Evolutionary conservation across 2,888 invertebrate species (phyloP).

Genomic region (Gibbula magus): DNA sequence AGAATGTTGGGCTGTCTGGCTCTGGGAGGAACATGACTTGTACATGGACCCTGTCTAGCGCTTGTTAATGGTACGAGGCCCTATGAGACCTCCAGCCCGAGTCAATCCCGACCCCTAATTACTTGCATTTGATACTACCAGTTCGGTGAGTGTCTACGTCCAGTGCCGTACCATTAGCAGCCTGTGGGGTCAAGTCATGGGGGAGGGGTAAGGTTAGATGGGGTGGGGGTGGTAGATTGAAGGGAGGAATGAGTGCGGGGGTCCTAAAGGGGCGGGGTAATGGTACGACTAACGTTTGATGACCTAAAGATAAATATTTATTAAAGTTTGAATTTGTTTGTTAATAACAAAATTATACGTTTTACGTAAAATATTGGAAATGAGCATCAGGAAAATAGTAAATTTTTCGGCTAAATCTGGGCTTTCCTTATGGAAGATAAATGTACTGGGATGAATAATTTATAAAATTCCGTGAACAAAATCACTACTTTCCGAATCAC

Average conservation of each 20-base stretch:
- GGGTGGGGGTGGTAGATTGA: neutral
- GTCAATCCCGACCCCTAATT: slow-evolving; percentile 4
- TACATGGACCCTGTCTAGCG: neutral
- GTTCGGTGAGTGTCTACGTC: neutral
- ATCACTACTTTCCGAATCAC: too few species aligned
- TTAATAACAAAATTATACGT: too few species aligned
- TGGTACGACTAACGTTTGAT: too few species aligned
- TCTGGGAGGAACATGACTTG: neutral
- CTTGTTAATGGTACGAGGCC: slow-evolving; percentile 17
- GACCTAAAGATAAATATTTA: too few species aligned
- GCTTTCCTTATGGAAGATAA: too few species aligned
- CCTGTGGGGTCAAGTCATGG: too few species aligned
- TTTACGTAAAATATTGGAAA: too few species aligned
- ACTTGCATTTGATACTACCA: slow-evolving; percentile 15
- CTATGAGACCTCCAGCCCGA: neutral
- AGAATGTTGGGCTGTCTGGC: slow-evolving; percentile 12
- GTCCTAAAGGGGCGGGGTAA: neutral
- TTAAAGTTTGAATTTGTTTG: too few species aligned
- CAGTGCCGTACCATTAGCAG: neutral
- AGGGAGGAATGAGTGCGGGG: neutral
- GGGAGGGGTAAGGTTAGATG: neutral
- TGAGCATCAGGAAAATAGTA: too few species aligned
- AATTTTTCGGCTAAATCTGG: too few species aligned
- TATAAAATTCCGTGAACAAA: too few species aligned
- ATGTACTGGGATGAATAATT: too few species aligned